A percentile compares a stretch with the other conserved stretches of the same genome.
These are phyloP conservation scores for Drosophila vallismaia DNA, from an alignment of 2,888 invertebrate genomes.

Conservation along the genomic window DNA sequence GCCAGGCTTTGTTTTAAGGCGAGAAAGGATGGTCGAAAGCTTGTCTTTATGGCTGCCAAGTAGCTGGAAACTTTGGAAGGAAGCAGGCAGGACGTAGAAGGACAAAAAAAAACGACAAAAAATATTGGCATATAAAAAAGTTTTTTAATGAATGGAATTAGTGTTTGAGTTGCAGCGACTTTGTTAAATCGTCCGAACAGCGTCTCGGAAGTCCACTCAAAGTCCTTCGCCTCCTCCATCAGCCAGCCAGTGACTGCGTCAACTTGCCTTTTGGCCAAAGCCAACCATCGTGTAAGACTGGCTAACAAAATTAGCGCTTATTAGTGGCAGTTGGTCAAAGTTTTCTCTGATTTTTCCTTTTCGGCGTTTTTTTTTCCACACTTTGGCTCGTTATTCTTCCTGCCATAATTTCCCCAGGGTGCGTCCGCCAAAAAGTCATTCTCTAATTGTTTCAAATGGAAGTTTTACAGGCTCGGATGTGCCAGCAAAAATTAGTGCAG, in stretches of 20 bases:
- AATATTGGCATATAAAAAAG: constrained; percentile 78
- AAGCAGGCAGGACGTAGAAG: constrained; percentile 3
- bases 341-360: constrained; percentile 54
- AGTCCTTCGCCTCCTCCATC: constrained; percentile 31
- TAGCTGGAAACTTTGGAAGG: constrained; percentile 45
- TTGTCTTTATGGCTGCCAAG: constrained; percentile 53
- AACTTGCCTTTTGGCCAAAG: constrained; percentile 24
- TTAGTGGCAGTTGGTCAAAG: constrained; percentile 75
- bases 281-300: constrained; percentile 27
- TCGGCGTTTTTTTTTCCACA: constrained; percentile 29
- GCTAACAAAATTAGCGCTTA: constrained; percentile 77
- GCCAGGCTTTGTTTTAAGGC: constrained; percentile 28
- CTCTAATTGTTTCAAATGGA: constrained; percentile 74
- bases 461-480: constrained; percentile 61
- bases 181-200: constrained; percentile 69
- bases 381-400: constrained; percentile 41
- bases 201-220: constrained; percentile 49
- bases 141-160: constrained; percentile 78
- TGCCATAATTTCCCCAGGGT: constrained; percentile 66
- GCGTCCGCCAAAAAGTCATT: constrained; percentile 48
- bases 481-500: constrained; percentile 47
- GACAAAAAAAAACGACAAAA: constrained; percentile 21
- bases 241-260: constrained; percentile 14
- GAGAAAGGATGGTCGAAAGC: constrained; percentile 26
- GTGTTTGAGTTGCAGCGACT: constrained; percentile 73